Conservation (phyloP, 2,888 invertebrate species). For the Digitonthophagus gazella region DNA sequence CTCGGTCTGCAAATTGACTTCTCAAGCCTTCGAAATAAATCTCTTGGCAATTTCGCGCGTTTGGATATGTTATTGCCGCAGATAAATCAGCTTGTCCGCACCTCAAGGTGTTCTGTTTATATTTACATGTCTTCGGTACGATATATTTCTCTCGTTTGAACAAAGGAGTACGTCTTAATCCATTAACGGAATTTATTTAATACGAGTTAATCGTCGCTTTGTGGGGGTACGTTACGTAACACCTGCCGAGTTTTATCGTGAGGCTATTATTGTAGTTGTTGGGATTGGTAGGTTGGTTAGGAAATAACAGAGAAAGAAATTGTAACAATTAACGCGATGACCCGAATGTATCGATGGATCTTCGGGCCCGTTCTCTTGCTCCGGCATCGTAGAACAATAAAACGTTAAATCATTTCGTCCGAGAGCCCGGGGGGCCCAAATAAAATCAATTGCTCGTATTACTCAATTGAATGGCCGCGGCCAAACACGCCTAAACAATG, state of each 20-base stretch:
- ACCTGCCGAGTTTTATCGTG: not conserved
- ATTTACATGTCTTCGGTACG: conserved; percentile 29
- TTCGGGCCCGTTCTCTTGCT: conserved; percentile 2
- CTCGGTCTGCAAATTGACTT: conserved; percentile 6
- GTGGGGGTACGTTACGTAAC: not conserved
- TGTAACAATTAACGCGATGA: not conserved
- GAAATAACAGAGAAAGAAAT: not conserved
- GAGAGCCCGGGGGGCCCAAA: conserved; percentile 30
- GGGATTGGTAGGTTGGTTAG: conserved; percentile 8
- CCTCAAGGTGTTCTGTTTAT: conserved; percentile 29
- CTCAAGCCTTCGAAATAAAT: conserved; percentile 14
- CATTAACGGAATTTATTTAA: not conserved
- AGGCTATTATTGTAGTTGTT: conserved; percentile 17
- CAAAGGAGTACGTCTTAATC: not conserved
- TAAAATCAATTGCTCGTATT: conserved; percentile 35
- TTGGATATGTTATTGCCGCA: conserved; percentile 23
- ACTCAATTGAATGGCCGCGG: conserved; percentile 30
- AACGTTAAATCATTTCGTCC: conserved; percentile 31
- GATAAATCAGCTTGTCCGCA: conserved; percentile 26
- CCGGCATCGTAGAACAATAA: conserved; percentile 31
- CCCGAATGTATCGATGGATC: not conserved
- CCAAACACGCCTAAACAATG: not conserved
- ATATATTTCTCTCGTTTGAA: not conserved
- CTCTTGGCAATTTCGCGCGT: conserved; percentile 12
- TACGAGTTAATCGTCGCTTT: not conserved